Evolutionary conservation across 2,888 invertebrate species (phyloP), one percentile per base, ranked within the genome.

Genomic region (Pasiphila rectangulata): DNA sequence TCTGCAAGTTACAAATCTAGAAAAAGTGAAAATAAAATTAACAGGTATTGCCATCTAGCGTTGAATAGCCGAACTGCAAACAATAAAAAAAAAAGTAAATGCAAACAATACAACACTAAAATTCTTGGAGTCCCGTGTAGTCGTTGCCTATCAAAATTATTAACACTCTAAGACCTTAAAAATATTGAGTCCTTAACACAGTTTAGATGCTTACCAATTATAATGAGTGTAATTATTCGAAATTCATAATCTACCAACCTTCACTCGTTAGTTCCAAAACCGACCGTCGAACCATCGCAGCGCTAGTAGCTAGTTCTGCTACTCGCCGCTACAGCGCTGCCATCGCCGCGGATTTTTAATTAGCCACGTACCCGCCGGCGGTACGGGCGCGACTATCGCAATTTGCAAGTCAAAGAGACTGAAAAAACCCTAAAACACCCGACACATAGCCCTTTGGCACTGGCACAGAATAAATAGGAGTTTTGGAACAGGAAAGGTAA

Each of bases 401-500:
- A 87, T 87, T 87, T 87, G 84, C 86, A 87, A 85, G 77, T 85
- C 86, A 87, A 86, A 86, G 83, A 83, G 79, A 75, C 78, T 82
- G 83, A 85, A 85, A 86, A 87, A 86, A 84, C 80, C 79, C 81
- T 80, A 81, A 84, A 85, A 85, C 83, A 83, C 77, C 83, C 80
- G 78, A 83, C 82, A 80, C 80, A 83, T 73, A 82, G 83, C 81
- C 82, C 81, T 81, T 81, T 80, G 75, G 79, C 77, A 67, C 64
- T 75, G 62, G 54, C 53, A 37, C 50, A 54, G 45, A 45, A 24
- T 50, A 50, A 32, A 38, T 17, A 46, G 10, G 3, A 45, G 30
- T 19, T 1, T 2, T 36, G 36, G 71, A 57, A 79, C 71, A 75
- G 47, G 16, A 57, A 70, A 69, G 51, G n/a, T 30, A 60, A 12